Conservation (phyloP, 2,113 vertebrate genomes). For the Oriolus oriolus region DNA sequence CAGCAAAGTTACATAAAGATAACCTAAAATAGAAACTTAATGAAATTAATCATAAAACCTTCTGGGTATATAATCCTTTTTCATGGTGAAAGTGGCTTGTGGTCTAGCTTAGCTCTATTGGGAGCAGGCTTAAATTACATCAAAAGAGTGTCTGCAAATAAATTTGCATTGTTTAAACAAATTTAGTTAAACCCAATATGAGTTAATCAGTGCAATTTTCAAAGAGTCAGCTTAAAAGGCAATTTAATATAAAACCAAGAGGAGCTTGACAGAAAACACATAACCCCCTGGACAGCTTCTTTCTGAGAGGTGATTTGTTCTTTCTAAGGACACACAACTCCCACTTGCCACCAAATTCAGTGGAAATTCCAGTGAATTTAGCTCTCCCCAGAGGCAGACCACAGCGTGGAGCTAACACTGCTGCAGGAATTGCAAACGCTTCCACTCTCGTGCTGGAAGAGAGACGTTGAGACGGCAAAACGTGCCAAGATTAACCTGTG, state of each 20-base stretch:
- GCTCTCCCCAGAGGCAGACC: neutral
- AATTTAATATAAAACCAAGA: neutral
- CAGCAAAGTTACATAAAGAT: neutral
- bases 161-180: slow-evolving; percentile 45
- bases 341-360: neutral
- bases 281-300: neutral
- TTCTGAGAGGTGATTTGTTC: neutral
- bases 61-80: slow-evolving; percentile 23
- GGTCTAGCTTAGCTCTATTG: neutral
- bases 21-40: slow-evolving; percentile 17
- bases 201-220: slow-evolving; percentile 38
- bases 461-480: neutral
- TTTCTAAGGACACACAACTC: neutral
- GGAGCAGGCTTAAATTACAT: slow-evolving; percentile 14
- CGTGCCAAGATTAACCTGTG: neutral
- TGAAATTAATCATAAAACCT: slow-evolving; percentile 6
- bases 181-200: slow-evolving; percentile 49
- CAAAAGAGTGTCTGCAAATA: slow-evolving; percentile 30
- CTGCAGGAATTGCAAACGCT: neutral
- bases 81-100: neutral
- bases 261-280: neutral
- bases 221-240: slow-evolving; percentile 1
- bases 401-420: neutral
- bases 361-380: neutral
- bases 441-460: neutral